Evolutionary conservation across 2,113 vertebrate species (phyloP).

Genomic region (Gulo gulo): DNA sequence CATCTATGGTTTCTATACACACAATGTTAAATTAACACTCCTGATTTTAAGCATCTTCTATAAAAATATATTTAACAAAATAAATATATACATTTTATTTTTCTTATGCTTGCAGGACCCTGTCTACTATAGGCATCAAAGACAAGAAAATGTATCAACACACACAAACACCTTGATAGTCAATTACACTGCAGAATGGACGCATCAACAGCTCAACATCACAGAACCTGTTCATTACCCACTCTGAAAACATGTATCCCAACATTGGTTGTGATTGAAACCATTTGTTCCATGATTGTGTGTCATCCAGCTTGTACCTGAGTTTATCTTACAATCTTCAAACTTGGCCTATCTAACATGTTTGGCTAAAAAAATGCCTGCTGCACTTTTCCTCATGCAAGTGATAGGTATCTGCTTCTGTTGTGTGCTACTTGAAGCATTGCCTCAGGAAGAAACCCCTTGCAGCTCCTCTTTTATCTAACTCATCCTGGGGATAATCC

Average conservation of each 20-base stretch:
- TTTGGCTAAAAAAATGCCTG: not conserved
- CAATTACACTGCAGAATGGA: not conserved
- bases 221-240: not conserved
- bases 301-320: not conserved
- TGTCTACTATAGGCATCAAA: not conserved
- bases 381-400: not conserved
- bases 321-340: not conserved
- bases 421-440: not conserved
- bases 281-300: not conserved
- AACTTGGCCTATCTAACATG: not conserved
- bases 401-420: not conserved
- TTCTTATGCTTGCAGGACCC: not conserved
- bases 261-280: not conserved
- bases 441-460: not conserved
- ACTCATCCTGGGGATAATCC: not conserved
- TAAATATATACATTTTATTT: not conserved
- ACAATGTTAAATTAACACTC: not conserved
- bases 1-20: not conserved
- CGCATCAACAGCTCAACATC: not conserved
- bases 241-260: not conserved
- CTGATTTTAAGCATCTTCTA: not conserved
- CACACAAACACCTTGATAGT: not conserved
- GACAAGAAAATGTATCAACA: not conserved
- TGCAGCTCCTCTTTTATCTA: not conserved
- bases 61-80: not conserved